phyloP scores from a whole-genome alignment of 1,140 invertebrate genomes.

The Littorina saxatilis region DNA sequence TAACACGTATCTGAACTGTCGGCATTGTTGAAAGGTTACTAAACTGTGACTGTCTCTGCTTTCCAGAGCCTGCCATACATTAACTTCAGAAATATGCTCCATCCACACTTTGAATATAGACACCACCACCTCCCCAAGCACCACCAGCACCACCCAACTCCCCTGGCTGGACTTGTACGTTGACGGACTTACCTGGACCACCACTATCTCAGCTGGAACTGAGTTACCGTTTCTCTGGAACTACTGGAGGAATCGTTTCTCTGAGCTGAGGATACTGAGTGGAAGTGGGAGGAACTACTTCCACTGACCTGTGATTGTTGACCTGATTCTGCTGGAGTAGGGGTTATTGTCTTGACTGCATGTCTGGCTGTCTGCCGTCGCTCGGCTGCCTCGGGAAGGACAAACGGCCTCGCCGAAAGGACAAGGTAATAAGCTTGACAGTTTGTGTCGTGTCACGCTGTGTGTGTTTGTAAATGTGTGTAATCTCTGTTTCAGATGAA shows the following conservation, averaged over 20 bases:
- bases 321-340: no score
- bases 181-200: no score
- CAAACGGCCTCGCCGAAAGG: constrained; percentile 30
- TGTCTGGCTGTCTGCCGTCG: constrained; percentile 37
- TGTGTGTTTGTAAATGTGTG: not conserved
- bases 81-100: not conserved
- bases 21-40: no score
- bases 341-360: not conserved
- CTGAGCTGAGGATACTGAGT: no score
- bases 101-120: not conserved
- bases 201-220: no score
- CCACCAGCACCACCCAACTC: not conserved
- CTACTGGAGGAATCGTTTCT: no score
- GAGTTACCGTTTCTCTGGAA: no score
- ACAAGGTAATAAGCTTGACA: constrained; percentile 10
- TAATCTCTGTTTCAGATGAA: not conserved
- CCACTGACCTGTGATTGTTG: no score
- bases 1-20: no score
- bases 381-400: constrained; percentile 38
- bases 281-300: no score
- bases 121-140: not conserved
- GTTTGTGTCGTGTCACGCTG: not conserved
- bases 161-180: no score
- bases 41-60: not conserved
- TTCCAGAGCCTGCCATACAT: constrained; percentile 1